These are phyloP conservation scores for Zosterops pallidus DNA, from an alignment of 2,113 vertebrate genomes.

Conservation along the genomic window DNA sequence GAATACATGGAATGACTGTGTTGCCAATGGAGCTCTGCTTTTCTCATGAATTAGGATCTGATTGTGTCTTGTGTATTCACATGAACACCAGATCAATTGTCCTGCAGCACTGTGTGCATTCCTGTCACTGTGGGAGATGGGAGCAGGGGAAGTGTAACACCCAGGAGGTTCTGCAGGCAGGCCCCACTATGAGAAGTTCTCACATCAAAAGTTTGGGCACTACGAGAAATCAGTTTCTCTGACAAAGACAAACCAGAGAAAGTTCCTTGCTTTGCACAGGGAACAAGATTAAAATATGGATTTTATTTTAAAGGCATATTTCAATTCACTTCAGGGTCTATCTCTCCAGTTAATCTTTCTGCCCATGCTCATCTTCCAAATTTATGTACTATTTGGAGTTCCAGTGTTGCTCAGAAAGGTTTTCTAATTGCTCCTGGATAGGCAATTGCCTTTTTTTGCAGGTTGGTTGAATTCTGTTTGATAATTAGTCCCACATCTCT, in stretches of 20 bases:
- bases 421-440: constrained; percentile 71
- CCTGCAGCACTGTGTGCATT: background rate
- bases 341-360: constrained; percentile 56
- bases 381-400: constrained; percentile 67
- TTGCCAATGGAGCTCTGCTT: background rate
- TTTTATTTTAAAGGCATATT: background rate
- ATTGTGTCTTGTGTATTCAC: background rate
- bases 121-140: background rate
- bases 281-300: background rate
- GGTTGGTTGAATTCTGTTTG: constrained; percentile 63
- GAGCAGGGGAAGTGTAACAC: background rate
- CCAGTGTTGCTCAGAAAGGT: constrained; percentile 78
- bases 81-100: background rate
- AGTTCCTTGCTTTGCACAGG: background rate
- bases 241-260: background rate
- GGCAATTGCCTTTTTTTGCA: background rate
- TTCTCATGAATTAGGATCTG: background rate
- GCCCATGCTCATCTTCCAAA: constrained; percentile 46
- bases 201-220: background rate
- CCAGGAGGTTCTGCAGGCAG: background rate
- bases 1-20: fast-evolving
- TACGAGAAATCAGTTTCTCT: background rate
- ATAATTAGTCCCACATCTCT: constrained; percentile 79
- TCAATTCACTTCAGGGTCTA: background rate
- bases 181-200: background rate